Base-by-base conservation (phyloP, 2,888 invertebrate genomes). In the Desoria tigrina region DNA sequence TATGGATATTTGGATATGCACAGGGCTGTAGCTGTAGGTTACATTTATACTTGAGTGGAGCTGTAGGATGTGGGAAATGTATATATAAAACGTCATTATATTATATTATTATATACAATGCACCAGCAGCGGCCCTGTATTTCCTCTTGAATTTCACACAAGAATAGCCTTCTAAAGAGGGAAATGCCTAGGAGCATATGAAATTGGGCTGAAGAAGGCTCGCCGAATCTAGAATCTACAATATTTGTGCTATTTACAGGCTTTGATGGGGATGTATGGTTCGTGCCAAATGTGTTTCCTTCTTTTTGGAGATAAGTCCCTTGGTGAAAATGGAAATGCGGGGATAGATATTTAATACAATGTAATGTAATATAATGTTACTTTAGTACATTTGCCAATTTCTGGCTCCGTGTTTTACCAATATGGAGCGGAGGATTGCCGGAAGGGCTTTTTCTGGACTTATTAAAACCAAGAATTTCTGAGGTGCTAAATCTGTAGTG, bases 231-330 rank as follows among this genome's bases (percentile, higher is more conserved):
- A 45, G 9, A 45, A 58, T 58, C 42, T 42, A 42, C 58, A 42
- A 26, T 42, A 42, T 39, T 42, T 57, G 42, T n/a, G 57, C 57
- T 57, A 57, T 58, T 58, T 42, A 58, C 45, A 26, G 42, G 1
- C n/a, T 42, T 42, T 58, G 58, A 58, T 58, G 58, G 45, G 24
- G 32, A 37, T 58, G 27, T 42, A 45, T 42, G 26, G 39, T 58
- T 39, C 26, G 39, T 45, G 45, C 39, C 58, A 58, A 57, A 58
- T 58, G 58, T 42, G 26, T 42, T 58, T 26, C 27, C 42, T 26
- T 23, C n/a, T 23, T 24, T n/a, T 14, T n/a, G 27, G 42, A 42
- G 58, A 58, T 58, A 42, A 39, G 42, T 42, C 58, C 58, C 58
- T n/a, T 26, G 42, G 58, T 58, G 58, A 42, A 58, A 58, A 24